phyloP scores from a whole-genome alignment of 2,113 vertebrate species.

The Monopterus albus region DNA sequence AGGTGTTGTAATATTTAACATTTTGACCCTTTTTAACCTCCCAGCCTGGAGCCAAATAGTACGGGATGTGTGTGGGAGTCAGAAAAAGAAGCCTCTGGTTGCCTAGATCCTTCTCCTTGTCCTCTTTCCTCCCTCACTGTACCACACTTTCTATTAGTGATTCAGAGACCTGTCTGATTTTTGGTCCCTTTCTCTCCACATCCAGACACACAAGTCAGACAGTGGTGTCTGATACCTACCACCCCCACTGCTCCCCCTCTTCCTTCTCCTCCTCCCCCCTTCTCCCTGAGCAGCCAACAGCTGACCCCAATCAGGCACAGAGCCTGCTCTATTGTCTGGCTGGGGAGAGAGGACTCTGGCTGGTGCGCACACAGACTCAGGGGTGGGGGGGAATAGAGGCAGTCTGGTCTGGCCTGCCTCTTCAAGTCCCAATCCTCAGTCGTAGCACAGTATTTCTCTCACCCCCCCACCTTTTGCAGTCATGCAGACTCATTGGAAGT shows the following conservation, averaged over 20 bases:
- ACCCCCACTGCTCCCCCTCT: constrained; percentile 39
- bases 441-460: constrained; percentile 36
- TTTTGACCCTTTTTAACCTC: constrained; percentile 66
- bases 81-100: constrained; percentile 23
- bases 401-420: constrained; percentile 65
- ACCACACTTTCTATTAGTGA: constrained; percentile 52
- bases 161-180: constrained; percentile 56
- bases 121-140: constrained; percentile 8
- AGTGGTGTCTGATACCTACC: constrained; percentile 71
- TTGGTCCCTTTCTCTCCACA: constrained; percentile 43
- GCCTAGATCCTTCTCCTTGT: constrained; percentile 12
- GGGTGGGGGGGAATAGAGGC: constrained; percentile 63
- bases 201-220: constrained; percentile 70
- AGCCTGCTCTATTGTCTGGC: constrained; percentile 75
- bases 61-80: constrained; percentile 45
- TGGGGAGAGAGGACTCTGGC: constrained; percentile 43
- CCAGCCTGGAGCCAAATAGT: constrained; percentile 45
- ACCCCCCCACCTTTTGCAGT: not conserved
- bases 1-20: constrained; percentile 25
- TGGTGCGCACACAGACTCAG: constrained; percentile 39
- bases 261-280: constrained; percentile 6
- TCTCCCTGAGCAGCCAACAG: constrained; percentile 69
- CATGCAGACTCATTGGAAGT: constrained; percentile 24
- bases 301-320: constrained; percentile 80
- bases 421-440: constrained; percentile 66